phyloP scores from a whole-genome alignment of 1,140 invertebrate species.

The Drosophila pseudoananassae region DNA sequence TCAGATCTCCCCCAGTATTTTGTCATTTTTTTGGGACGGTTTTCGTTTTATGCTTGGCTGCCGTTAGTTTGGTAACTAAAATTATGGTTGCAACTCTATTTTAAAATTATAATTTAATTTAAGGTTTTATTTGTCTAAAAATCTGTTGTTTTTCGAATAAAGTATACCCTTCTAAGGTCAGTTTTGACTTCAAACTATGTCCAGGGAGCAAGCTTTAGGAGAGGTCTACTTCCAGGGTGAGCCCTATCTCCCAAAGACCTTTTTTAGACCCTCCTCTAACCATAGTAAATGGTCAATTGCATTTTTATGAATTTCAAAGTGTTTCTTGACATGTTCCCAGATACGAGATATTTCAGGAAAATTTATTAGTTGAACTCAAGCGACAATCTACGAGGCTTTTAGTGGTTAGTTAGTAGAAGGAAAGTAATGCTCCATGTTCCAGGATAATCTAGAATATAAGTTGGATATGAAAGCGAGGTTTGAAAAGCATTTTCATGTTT shows the following conservation, averaged over 20 bases:
- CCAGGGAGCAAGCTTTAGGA: too few species aligned
- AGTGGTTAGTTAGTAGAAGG: conserved; percentile 2
- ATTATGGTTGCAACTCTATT: background rate
- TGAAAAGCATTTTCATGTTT: background rate
- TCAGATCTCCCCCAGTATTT: conserved; percentile 3
- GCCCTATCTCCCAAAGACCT: background rate
- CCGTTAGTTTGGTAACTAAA: conserved; percentile 18
- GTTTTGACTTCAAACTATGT: too few species aligned
- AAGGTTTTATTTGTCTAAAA: too few species aligned
- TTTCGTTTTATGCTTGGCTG: conserved; percentile 70
- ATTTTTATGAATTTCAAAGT: conserved; percentile 76
- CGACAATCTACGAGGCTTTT: conserved; percentile 4
- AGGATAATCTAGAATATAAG: conserved; percentile 18
- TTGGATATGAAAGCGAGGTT: conserved; percentile 8
- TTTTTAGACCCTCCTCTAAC: background rate
- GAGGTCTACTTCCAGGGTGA: too few species aligned
- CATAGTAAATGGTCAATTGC: conserved; percentile 64
- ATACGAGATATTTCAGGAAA: conserved; percentile 39
- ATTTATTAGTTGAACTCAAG: conserved; percentile 55
- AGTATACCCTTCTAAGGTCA: too few species aligned
- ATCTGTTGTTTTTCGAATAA: too few species aligned
- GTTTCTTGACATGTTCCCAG: conserved; percentile 66
- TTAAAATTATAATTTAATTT: too few species aligned
- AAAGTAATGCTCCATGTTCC: conserved; percentile 1
- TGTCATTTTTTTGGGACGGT: conserved; percentile 49